Evolutionary conservation across 2,113 vertebrate genomes (phyloP).

Genomic region (Trochalopteron elliotii): DNA sequence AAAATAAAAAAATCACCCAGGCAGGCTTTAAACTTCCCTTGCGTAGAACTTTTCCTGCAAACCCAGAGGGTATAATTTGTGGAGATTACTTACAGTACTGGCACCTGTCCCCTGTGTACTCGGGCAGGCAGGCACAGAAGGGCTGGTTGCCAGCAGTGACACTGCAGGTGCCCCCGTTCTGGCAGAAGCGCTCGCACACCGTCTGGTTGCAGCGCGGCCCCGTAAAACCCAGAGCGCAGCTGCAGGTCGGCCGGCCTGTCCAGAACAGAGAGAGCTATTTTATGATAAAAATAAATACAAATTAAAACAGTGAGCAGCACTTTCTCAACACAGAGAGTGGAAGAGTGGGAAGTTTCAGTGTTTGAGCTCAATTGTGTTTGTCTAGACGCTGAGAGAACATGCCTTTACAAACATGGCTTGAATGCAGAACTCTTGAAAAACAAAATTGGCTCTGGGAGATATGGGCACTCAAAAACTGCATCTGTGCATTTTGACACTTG

Average conservation of each 20-base stretch:
- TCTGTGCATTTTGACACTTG: neutral
- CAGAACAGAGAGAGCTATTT: neutral
- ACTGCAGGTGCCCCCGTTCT: slow-evolving; percentile 90
- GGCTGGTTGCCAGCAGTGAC: slow-evolving; percentile 93
- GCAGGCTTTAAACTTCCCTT: fast-evolving
- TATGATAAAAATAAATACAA: neutral
- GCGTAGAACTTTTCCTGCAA: fast-evolving
- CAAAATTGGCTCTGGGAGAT: neutral
- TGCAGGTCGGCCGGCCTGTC: slow-evolving; percentile 92
- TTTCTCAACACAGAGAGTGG: fast-evolving
- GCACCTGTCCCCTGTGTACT: slow-evolving; percentile 94
- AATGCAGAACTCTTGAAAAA: neutral
- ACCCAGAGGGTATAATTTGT: fast-evolving
- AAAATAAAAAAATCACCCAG: neutral
- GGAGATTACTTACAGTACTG: slow-evolving; percentile 86
- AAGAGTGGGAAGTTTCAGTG: neutral
- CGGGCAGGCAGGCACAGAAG: slow-evolving; percentile 85
- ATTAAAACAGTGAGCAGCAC: fast-evolving
- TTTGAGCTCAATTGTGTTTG: neutral
- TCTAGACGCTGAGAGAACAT: fast-evolving
- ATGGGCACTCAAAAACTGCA: neutral
- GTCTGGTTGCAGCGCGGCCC: slow-evolving; percentile 88
- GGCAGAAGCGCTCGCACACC: slow-evolving; percentile 89
- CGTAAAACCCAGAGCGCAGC: slow-evolving; percentile 87
- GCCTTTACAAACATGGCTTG: neutral